Evolutionary conservation across 92 coral and sea anemone genomes (phyloP).

Genomic region (Actinernus sp.): DNA sequence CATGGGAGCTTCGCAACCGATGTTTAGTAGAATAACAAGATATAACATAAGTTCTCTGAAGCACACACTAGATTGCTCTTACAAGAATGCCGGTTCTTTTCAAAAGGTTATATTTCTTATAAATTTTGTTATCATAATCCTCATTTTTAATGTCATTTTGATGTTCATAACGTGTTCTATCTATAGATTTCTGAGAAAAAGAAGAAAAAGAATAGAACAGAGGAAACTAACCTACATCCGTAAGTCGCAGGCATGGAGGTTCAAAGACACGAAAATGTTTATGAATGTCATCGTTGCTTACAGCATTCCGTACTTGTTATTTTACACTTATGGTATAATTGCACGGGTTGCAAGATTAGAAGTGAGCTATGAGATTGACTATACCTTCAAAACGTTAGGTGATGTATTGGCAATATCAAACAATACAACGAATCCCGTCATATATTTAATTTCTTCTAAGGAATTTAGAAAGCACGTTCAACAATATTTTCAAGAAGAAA

Average conservation of each 20-base stretch:
- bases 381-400: background rate
- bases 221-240: background rate
- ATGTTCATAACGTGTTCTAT: background rate
- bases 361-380: slow-evolving; percentile 1
- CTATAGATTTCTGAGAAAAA: background rate
- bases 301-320: background rate
- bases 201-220: background rate
- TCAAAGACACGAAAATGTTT: slow-evolving; percentile 1
- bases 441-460: background rate
- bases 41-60: too few species aligned
- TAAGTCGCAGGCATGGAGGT: background rate
- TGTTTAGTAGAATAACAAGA: too few species aligned
- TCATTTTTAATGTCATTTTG: background rate
- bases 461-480: background rate
- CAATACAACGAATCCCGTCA: slow-evolving; percentile 3
- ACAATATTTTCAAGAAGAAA: background rate
- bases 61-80: too few species aligned
- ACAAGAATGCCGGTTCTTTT: too few species aligned
- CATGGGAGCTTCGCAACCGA: background rate
- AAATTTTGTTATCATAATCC: background rate
- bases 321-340: background rate
- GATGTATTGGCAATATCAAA: slow-evolving; percentile 1
- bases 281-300: slow-evolving; percentile 5
- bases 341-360: background rate
- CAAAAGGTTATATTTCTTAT: background rate